Conservation (phyloP, 2,797 vertebrate species). For the Amazona ochrocephala region DNA sequence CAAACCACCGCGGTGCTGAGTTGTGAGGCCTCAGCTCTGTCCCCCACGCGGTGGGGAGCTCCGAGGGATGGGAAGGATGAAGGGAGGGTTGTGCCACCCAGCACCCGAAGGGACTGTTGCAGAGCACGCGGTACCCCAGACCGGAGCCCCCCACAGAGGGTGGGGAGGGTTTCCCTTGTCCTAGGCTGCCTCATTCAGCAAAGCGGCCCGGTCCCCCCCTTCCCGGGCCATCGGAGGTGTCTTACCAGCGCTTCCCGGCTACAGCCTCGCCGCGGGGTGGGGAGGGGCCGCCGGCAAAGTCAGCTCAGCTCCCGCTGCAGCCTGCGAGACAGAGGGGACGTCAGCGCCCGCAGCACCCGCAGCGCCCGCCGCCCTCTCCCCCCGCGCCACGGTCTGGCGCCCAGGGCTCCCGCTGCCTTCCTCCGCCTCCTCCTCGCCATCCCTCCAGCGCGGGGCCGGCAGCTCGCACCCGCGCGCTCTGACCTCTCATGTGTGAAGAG, state of each 20-base stretch:
- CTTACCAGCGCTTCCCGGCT: background rate
- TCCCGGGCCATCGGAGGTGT: rapidly evolving
- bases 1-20: background rate
- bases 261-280: background rate
- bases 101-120: background rate
- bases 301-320: conserved; percentile 14
- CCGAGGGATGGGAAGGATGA: rapidly evolving
- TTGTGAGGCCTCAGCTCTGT: background rate
- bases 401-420: background rate
- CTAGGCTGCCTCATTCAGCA: too few species aligned
- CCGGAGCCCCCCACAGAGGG: background rate
- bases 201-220: background rate
- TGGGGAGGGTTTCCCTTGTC: background rate
- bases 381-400: rapidly evolving
- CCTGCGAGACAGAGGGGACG: background rate
- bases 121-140: background rate
- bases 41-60: background rate
- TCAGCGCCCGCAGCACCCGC: background rate
- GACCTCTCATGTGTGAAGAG: conserved; percentile 56
- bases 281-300: background rate
- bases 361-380: background rate
- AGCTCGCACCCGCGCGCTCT: background rate
- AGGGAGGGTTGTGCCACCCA: background rate
- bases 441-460: background rate
- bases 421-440: background rate